Evolutionary conservation across 2,113 vertebrate genomes (phyloP), one percentile per base, ranked within the genome.

Genomic region (Pimephales promelas): DNA sequence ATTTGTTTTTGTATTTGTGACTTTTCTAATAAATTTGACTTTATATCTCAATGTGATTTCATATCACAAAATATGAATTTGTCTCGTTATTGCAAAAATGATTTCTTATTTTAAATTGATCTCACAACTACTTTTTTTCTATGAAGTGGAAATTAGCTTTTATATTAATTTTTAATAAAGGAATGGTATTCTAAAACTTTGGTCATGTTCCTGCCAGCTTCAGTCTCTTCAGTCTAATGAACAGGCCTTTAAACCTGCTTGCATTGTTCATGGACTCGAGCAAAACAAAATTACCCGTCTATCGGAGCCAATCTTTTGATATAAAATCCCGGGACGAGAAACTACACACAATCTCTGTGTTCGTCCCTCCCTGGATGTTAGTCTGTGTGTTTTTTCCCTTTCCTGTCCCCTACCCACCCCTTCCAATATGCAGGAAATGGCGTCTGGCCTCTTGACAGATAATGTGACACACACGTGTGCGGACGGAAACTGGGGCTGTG

Each of bases 381-480:
- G 87, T 90, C 61, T 82, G 86, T 92, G 91, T 92, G 86, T 92
- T 90, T 91, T 93, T 94, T 93, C 94, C 89, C 92, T 94, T 95
- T 93, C 94, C 93, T 92, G 90, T 90, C 81, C 88, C 86, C 90
- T 87, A 77, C 89, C 62, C 71, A 52, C 75, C 40, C 56, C 64
- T 89, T 88, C 91, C 89, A 89, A 87, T 88, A 84, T 81, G 92
- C 92, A 92, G 94, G 94, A 95, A 93, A 91, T 83, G 6, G 89
- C 88, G 92, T 93, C 92, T 94, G 92, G 92, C 92, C 92, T 92
- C 92, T 93, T 92, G 92, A 90, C 93, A 94, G 94, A 94, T 95
- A 95, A 94, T 93, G 94, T 94, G 94, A 95, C 94, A 93, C 92
- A 94, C 93, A 95, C 94, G 94, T 94, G 93, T 94, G 92, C 88